Base-by-base conservation (phyloP, 2,888 invertebrate species). In the Caenorhabditis sinica region DNA sequence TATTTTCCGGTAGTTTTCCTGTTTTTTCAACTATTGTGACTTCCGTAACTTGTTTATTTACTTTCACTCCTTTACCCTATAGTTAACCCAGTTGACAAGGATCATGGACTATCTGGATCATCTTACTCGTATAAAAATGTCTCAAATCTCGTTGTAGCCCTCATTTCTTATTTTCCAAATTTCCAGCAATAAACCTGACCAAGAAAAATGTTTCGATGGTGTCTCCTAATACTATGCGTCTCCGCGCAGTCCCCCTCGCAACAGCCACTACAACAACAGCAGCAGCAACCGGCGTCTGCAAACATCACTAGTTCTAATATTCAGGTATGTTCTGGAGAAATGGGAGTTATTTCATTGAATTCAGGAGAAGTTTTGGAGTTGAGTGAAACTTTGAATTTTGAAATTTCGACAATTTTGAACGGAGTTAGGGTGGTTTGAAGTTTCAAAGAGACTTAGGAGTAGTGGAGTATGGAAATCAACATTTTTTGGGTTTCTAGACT, bases 31-130 rank as follows among this genome's bases (percentile, higher is more conserved):
- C 20, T 13, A 9, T 51, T 13, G 11, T 11, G n/a, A 63, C 65
- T 49, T 49, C 65, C 65, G 45, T 13, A 40, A 45, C 63, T 58
- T 30, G 25, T 66, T 45, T 45, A 65, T 63, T 51, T 73, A 61
- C 40, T 8, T 51, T 73, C 25, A 17, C 49, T 28, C 2, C 8
- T n/a, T n/a, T 40, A n/a, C 61, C 43, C 25, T 75, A 75, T 75
- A 75, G 74, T 65, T 58, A 66, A 66, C 74, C 74, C 74, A 33
- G 56, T 75, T 75, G 36, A 53, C 65, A 66, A 45, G 66, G 45
- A 36, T 58, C 66, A 66, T 66, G 5, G 8, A 13, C 1, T 56
- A 75, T 75, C 49, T 75, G 58, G 75, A 33, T 40, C 66, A 58
- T 9, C 20, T n/a, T 66, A 23, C 65, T 56, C 17, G 20, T 69